phyloP scores from a whole-genome alignment of 2,113 vertebrate genomes.

The Pipa parva region DNA sequence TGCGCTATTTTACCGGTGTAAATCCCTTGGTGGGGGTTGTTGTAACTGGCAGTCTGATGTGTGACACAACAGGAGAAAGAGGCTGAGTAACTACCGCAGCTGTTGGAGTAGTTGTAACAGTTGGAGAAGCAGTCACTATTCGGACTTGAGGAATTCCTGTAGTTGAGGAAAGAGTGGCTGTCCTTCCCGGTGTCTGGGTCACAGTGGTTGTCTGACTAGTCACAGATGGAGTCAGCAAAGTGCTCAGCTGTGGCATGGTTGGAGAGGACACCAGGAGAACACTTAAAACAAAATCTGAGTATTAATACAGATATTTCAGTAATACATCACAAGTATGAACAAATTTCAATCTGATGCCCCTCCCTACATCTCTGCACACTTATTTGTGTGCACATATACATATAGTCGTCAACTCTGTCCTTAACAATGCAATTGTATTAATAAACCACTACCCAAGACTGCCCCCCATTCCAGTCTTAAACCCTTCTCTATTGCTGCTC shows the following conservation, averaged over 20 bases:
- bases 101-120: constrained; percentile 68
- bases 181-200: constrained; percentile 65
- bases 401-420: no score
- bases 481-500: no score
- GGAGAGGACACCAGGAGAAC: constrained; percentile 92
- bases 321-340: no score
- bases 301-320: no score
- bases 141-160: constrained; percentile 83
- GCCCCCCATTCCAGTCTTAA: no score
- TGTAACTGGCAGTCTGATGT: constrained; percentile 81
- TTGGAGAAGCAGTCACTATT: constrained; percentile 78
- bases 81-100: constrained; percentile 61
- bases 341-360: no score
- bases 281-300: constrained; percentile 58
- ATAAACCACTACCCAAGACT: no score
- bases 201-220: constrained; percentile 61
- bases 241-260: constrained; percentile 84
- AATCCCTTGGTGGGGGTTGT: constrained; percentile 75
- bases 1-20: constrained; percentile 71
- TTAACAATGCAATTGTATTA: no score
- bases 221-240: constrained; percentile 75
- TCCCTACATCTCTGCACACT: no score
- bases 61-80: constrained; percentile 70
- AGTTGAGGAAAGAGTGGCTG: constrained; percentile 70
- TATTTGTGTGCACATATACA: no score